These are phyloP conservation scores for Tubulanus polymorphus DNA, from an alignment of 2,888 invertebrate species.

Conservation along the genomic window DNA sequence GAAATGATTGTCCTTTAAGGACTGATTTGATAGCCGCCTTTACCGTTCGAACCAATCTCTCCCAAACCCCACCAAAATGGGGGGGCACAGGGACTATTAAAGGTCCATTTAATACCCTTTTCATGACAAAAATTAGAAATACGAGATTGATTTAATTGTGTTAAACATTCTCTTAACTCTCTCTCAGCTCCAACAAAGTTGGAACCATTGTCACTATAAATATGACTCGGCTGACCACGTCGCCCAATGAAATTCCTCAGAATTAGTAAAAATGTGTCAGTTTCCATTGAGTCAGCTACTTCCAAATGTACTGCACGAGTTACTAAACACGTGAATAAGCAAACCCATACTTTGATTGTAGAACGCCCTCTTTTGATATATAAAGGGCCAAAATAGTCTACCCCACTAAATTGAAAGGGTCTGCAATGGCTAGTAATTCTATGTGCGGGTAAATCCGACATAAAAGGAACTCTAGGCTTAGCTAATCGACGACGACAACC, in stretches of 20 bases:
- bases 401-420: background rate
- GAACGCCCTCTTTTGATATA: constrained; percentile 1
- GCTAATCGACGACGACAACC: background rate
- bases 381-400: constrained; percentile 8
- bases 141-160: background rate
- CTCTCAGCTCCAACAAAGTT: background rate
- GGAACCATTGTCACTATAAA: constrained; percentile 9
- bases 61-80: constrained; percentile 5
- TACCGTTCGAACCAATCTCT: background rate
- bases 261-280: constrained; percentile 2
- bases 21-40: constrained; percentile 1
- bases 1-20: background rate
- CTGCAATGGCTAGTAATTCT: background rate
- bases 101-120: constrained; percentile 3
- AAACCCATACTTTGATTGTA: constrained; percentile 2
- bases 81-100: constrained; percentile 5
- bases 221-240: background rate
- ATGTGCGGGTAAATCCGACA: background rate
- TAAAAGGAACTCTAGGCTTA: background rate
- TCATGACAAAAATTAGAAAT: background rate
- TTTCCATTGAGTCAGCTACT: constrained; percentile 4
- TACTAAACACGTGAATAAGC: constrained; percentile 5
- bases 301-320: constrained; percentile 9
- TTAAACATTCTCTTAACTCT: background rate
- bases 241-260: background rate